Percentiles rank a stretch among this genome's conserved stretches.
phyloP scores from a whole-genome alignment of 2,888 invertebrate genomes.

The Scelioninae gen. 2 region DNA sequence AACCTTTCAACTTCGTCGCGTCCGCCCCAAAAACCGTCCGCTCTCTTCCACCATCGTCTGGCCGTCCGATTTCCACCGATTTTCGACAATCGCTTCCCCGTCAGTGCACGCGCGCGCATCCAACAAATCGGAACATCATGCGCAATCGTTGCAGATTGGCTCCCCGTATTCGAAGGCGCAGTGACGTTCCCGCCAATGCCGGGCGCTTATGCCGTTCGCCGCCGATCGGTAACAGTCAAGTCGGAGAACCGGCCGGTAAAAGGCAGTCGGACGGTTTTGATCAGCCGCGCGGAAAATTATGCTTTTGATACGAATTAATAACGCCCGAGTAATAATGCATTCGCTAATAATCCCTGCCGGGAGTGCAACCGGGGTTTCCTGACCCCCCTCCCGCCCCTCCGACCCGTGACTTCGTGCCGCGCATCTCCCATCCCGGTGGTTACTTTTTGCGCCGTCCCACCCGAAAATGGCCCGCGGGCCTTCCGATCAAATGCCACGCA shows the following conservation, averaged over 20 bases:
- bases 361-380: slow-evolving; percentile 29
- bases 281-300: slow-evolving; percentile 74
- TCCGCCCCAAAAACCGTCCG: too few species aligned
- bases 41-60: too few species aligned
- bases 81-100: too few species aligned
- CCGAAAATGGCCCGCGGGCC: slow-evolving; percentile 66
- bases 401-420: slow-evolving; percentile 23
- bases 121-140: slow-evolving; percentile 13
- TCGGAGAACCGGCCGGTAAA: slow-evolving; percentile 30
- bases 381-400: slow-evolving; percentile 12
- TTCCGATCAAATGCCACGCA: slow-evolving; percentile 64
- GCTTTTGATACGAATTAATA: slow-evolving; percentile 74
- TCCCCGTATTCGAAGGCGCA: too few species aligned
- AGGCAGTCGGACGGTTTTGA: slow-evolving; percentile 67
- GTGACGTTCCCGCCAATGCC: slow-evolving; percentile 13
- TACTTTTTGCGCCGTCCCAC: slow-evolving; percentile 54
- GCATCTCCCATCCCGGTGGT: slow-evolving; percentile 22
- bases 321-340: slow-evolving; percentile 72
- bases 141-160: slow-evolving; percentile 32
- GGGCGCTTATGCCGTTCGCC: slow-evolving; percentile 43
- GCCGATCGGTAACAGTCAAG: slow-evolving; percentile 26
- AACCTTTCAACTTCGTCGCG: too few species aligned
- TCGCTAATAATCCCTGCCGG: slow-evolving; percentile 69
- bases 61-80: too few species aligned
- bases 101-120: too few species aligned